A percentile compares a stretch with the other conserved stretches of the same genome.
Conservation (phyloP, 2,888 invertebrate species). For the Zaprionus bogoriensis region DNA sequence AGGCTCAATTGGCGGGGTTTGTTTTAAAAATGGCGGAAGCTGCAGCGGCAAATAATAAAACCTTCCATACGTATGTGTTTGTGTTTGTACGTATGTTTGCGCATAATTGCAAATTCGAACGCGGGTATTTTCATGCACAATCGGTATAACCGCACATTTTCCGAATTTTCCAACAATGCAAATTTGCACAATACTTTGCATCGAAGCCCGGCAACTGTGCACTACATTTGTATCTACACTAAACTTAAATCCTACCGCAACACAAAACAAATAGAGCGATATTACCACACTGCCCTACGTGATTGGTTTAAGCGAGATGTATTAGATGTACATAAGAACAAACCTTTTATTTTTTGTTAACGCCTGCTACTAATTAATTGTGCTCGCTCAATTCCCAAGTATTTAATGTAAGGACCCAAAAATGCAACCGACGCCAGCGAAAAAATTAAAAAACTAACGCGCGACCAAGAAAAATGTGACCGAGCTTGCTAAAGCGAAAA, state of each 20-base stretch:
- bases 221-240: constrained; percentile 40
- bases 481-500: not conserved
- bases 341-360: constrained; percentile 46
- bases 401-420: constrained; percentile 4
- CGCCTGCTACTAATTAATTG: not conserved
- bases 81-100: constrained; percentile 2
- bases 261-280: constrained; percentile 25
- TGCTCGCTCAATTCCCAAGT: not conserved
- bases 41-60: constrained; percentile 44
- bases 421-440: constrained; percentile 59
- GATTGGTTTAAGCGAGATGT: not conserved
- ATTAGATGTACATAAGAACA: constrained; percentile 14
- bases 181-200: not conserved
- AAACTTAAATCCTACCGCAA: constrained; percentile 64
- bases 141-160: constrained; percentile 16
- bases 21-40: constrained; percentile 72
- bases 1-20: constrained; percentile 66
- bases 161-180: not conserved
- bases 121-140: constrained; percentile 1
- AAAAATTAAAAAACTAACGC: constrained; percentile 66
- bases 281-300: not conserved
- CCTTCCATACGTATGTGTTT: constrained; percentile 15
- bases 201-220: constrained; percentile 43
- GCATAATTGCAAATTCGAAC: too few relatives aligned
- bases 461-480: constrained; percentile 35